Evolutionary conservation across 2,888 invertebrate genomes (phyloP).

Genomic region (Ephialtes manifestator): DNA sequence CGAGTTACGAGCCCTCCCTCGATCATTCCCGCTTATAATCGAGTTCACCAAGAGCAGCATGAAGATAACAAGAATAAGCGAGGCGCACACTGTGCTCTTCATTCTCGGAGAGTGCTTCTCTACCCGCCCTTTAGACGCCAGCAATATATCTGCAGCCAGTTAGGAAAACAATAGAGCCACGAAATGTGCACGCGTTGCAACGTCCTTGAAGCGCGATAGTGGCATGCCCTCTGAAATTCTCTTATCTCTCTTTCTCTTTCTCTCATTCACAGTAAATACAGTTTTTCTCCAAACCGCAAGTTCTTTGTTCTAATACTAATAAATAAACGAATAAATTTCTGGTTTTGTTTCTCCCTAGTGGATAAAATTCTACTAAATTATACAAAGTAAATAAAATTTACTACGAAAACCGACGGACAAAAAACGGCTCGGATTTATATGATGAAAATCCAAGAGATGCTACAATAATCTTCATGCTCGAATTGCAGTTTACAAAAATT

Average conservation of each 20-base stretch:
- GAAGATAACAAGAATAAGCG: neutral
- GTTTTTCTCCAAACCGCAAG: neutral
- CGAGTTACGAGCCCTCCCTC: neutral
- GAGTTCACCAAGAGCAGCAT: conserved; percentile 1
- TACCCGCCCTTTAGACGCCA: neutral
- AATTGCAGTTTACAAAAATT: too few relatives aligned
- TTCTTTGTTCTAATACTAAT: neutral
- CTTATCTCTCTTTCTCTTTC: neutral
- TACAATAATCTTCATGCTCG: too few relatives aligned
- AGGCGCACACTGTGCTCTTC: neutral
- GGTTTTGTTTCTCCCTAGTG: too few relatives aligned
- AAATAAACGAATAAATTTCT: too few relatives aligned
- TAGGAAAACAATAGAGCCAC: conserved; percentile 6
- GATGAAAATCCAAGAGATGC: too few relatives aligned
- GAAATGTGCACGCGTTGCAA: conserved; percentile 3
- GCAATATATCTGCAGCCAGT: neutral
- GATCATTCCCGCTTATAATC: conserved; percentile 9
- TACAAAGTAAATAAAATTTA: too few relatives aligned
- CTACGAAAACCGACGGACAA: too few relatives aligned
- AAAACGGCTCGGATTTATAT: too few relatives aligned
- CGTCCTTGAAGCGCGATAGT: conserved; percentile 12
- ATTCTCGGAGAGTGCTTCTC: neutral
- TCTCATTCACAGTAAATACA: neutral
- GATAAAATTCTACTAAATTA: too few relatives aligned
- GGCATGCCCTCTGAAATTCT: neutral